phyloP scores from a whole-genome alignment of 2,113 vertebrate genomes.

The Motacilla tschutschensis region DNA sequence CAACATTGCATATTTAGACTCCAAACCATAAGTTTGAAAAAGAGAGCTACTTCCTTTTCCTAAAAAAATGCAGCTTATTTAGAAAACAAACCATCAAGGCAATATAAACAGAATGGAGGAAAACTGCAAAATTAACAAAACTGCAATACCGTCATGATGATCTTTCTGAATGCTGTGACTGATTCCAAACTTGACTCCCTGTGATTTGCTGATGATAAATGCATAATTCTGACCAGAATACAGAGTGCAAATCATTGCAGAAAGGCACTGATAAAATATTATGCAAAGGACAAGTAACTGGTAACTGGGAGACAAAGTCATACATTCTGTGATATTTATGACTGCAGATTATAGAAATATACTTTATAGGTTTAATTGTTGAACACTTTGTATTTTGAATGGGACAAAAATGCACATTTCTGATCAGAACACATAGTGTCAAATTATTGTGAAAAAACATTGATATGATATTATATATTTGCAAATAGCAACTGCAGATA shows the following conservation, averaged over 20 bases:
- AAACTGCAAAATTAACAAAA: conserved; percentile 16
- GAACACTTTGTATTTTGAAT: fast-evolving
- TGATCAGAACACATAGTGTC: background rate
- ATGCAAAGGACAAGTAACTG: background rate
- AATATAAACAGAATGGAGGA: background rate
- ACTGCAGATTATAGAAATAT: background rate
- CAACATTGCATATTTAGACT: background rate
- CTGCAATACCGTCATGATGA: background rate
- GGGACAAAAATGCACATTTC: background rate
- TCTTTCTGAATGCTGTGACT: background rate
- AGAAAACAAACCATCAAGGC: background rate
- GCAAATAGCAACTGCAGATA: background rate
- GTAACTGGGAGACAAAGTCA: background rate
- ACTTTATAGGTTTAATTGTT: background rate
- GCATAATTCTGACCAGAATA: background rate
- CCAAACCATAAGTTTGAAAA: conserved; percentile 13
- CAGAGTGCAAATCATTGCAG: background rate
- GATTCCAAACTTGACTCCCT: background rate
- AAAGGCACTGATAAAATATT: conserved; percentile 4
- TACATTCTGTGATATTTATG: background rate
- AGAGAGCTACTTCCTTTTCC: background rate
- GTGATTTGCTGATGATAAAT: background rate
- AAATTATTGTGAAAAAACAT: background rate
- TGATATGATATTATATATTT: background rate
- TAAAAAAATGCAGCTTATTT: conserved; percentile 24